These are phyloP conservation scores for Henicopernis longicauda DNA, from an alignment of 2,113 vertebrate genomes.

Conservation along the genomic window DNA sequence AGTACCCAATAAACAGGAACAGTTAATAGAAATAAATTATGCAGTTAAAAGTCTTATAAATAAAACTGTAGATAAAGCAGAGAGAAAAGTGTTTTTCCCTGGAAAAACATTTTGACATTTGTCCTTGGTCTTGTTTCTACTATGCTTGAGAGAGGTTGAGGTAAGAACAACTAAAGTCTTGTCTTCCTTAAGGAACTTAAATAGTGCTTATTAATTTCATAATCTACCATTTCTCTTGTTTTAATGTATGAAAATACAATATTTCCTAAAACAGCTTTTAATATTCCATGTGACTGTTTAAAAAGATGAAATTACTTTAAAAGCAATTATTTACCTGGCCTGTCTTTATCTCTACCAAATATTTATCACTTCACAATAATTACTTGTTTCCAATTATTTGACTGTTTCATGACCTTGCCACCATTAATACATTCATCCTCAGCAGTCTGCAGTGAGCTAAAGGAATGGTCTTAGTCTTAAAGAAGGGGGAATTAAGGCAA, in stretches of 20 bases:
- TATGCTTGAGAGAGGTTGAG: neutral
- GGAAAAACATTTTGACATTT: neutral
- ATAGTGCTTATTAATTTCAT: neutral
- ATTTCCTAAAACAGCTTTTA: neutral
- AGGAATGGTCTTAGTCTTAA: neutral
- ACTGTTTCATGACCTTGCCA: neutral
- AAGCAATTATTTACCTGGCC: neutral
- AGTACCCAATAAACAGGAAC: neutral
- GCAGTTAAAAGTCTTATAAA: neutral
- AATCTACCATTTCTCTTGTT: neutral
- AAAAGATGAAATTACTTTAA: neutral
- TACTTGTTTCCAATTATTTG: neutral
- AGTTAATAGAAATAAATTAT: neutral
- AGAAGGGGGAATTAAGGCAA: neutral
- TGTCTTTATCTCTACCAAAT: neutral
- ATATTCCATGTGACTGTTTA: neutral
- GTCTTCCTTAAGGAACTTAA: neutral
- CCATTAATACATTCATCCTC: neutral
- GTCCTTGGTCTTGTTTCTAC: neutral
- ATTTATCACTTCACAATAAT: neutral
- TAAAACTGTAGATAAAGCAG: neutral
- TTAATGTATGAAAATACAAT: neutral
- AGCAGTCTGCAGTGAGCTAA: neutral
- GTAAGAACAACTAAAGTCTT: neutral
- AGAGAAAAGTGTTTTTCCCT: neutral